Conservation (phyloP, 1,140 invertebrate species). For the Anoplophora glabripennis region DNA sequence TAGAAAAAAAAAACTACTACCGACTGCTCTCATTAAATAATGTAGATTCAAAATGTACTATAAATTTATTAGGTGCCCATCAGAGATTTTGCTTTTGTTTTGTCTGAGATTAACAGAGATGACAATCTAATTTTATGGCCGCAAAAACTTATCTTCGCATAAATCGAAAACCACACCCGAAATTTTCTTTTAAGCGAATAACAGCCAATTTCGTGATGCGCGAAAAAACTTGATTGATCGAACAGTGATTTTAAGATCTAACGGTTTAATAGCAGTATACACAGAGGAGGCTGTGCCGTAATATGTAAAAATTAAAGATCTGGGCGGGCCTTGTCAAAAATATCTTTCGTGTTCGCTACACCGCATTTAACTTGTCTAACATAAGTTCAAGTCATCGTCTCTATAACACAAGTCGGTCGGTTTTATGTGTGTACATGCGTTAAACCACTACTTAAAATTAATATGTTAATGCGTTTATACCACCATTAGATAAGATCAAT, state of each 20-base stretch:
- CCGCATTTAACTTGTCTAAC: conserved; percentile 29
- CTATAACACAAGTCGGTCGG: neutral
- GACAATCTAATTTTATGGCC: too few relatives aligned
- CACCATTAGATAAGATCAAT: conserved; percentile 22
- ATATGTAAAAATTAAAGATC: conserved; percentile 25
- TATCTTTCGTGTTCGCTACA: conserved; percentile 29
- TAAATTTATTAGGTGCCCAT: conserved; percentile 6
- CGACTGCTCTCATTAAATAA: neutral
- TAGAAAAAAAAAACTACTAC: too few relatives aligned
- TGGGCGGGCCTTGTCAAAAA: conserved; percentile 32
- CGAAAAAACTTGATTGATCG: conserved; percentile 24
- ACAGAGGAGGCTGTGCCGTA: conserved; percentile 17
- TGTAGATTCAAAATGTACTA: conserved; percentile 11
- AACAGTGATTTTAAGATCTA: conserved; percentile 19
- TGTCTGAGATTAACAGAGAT: too few relatives aligned
- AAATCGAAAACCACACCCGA: too few relatives aligned
- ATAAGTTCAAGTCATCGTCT: conserved; percentile 23
- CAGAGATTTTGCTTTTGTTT: too few relatives aligned
- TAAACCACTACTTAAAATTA: conserved; percentile 25
- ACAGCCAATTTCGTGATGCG: conserved; percentile 12
- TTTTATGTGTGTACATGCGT: conserved; percentile 14
- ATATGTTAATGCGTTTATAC: conserved; percentile 24
- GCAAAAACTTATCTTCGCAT: too few relatives aligned
- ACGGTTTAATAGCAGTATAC: conserved; percentile 28
- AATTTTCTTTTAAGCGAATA: too few relatives aligned